A percentile compares a stretch with the other conserved stretches of the same genome.
Conservation (phyloP, 2,113 vertebrate species). For the Varanus komodoensis region DNA sequence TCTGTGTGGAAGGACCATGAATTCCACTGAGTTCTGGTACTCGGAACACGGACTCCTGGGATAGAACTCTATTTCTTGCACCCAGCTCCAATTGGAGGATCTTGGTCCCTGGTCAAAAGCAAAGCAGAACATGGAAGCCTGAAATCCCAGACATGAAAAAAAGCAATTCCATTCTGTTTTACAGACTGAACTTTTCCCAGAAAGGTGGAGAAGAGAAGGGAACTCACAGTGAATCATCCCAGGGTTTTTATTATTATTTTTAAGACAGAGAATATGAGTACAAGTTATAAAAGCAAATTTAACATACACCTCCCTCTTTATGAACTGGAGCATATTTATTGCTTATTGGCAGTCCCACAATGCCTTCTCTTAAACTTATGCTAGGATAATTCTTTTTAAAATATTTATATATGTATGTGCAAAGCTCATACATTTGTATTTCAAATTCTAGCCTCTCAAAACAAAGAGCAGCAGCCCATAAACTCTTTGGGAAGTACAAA, state of each 20-base stretch:
- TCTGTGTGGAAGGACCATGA: not conserved
- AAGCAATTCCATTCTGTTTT: not conserved
- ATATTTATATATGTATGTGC: not conserved
- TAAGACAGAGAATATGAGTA: not conserved
- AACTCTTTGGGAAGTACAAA: not conserved
- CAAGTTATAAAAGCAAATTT: not conserved
- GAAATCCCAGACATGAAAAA: not conserved
- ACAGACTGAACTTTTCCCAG: rapidly evolving
- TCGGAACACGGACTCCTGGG: not conserved
- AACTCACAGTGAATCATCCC: not conserved
- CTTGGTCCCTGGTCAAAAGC: not conserved
- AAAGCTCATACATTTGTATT: rapidly evolving
- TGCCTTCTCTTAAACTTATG: rapidly evolving
- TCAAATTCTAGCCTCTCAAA: not conserved
- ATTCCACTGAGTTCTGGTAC: not conserved
- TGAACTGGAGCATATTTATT: rapidly evolving
- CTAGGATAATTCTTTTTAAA: rapidly evolving
- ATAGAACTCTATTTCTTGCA: not conserved
- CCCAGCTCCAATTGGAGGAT: not conserved
- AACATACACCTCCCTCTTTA: not conserved
- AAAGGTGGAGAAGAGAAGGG: rapidly evolving
- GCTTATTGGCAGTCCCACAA: not conserved
- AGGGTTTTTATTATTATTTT: not conserved
- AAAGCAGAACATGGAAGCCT: not conserved
- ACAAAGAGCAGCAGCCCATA: not conserved